These are phyloP conservation scores for Sogatella furcifera DNA, from an alignment of 1,140 invertebrate genomes.

Conservation along the genomic window DNA sequence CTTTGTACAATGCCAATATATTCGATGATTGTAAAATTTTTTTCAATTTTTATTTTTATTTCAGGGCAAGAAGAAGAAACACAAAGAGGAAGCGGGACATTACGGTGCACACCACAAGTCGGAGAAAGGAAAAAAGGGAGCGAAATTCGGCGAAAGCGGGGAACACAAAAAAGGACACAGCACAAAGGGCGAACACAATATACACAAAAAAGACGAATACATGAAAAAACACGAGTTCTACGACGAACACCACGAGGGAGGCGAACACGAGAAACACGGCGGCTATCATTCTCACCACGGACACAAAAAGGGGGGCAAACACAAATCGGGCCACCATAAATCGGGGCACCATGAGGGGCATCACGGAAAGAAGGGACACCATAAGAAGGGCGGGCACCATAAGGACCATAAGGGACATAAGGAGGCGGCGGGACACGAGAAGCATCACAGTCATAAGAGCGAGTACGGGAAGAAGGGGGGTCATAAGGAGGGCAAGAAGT, in stretches of 20 bases:
- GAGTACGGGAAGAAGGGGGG: conserved; percentile 37
- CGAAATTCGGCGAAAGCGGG: conserved; percentile 44
- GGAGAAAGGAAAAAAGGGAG: conserved; percentile 32
- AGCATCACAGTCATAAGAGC: conserved; percentile 36
- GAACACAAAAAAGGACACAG: conserved; percentile 57
- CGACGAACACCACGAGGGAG: conserved; percentile 54
- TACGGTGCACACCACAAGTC: conserved; percentile 31
- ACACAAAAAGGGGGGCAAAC: conserved; percentile 36
- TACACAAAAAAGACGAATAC: conserved; percentile 62
- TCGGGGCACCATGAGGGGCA: conserved; percentile 37
- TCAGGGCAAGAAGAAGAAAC: conserved; percentile 29
- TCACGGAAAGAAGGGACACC: conserved; percentile 44
- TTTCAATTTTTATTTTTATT: too few species aligned
- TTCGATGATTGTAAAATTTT: too few species aligned
- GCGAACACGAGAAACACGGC: conserved; percentile 49
- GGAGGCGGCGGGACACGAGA: conserved; percentile 38
- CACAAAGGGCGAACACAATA: conserved; percentile 57
- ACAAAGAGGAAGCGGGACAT: conserved; percentile 32
- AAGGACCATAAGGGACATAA: conserved; percentile 44
- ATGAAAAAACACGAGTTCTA: conserved; percentile 62
- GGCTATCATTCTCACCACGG: conserved; percentile 44
- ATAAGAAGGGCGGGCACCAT: conserved; percentile 43
- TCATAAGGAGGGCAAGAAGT: conserved; percentile 43
- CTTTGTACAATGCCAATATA: too few species aligned
- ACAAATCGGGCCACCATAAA: conserved; percentile 37